phyloP scores from a whole-genome alignment of 2,113 vertebrate genomes.

The Engystomops pustulosus region DNA sequence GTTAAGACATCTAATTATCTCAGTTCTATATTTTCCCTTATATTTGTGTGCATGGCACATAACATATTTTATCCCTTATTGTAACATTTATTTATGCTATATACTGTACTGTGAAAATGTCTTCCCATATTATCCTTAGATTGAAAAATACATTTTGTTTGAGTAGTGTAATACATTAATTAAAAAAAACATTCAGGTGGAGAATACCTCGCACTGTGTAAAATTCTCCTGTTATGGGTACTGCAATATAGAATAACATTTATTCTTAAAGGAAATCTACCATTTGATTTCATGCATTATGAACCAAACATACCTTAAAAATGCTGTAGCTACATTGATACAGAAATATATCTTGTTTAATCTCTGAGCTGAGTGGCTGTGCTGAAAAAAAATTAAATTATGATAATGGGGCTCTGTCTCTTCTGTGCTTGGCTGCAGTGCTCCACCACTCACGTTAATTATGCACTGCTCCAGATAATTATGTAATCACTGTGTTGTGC shows the following conservation, averaged over 20 bases:
- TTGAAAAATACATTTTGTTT: not conserved
- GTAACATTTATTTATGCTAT: not conserved
- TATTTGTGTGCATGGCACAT: not conserved
- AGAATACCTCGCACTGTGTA: not conserved
- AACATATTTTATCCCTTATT: not conserved
- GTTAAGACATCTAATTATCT: not conserved
- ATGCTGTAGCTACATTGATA: too few relatives aligned
- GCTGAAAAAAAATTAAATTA: too few relatives aligned
- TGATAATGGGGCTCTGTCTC: too few relatives aligned
- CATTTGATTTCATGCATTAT: too few relatives aligned
- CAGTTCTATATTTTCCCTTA: not conserved
- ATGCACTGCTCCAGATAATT: too few relatives aligned
- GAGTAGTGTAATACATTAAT: not conserved
- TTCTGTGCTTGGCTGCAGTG: too few relatives aligned
- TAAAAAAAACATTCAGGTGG: not conserved
- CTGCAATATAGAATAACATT: not conserved
- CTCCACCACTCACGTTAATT: too few relatives aligned
- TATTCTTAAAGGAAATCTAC: too few relatives aligned
- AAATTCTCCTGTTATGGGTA: not conserved
- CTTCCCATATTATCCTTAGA: not conserved
- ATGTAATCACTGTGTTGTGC: too few relatives aligned
- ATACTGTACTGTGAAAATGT: constrained; percentile 29
- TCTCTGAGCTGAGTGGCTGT: too few relatives aligned
- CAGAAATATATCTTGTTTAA: too few relatives aligned
- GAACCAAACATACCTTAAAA: too few relatives aligned